These are phyloP conservation scores for Ennomos erosarius DNA, from an alignment of 2,888 invertebrate genomes.

Conservation along the genomic window DNA sequence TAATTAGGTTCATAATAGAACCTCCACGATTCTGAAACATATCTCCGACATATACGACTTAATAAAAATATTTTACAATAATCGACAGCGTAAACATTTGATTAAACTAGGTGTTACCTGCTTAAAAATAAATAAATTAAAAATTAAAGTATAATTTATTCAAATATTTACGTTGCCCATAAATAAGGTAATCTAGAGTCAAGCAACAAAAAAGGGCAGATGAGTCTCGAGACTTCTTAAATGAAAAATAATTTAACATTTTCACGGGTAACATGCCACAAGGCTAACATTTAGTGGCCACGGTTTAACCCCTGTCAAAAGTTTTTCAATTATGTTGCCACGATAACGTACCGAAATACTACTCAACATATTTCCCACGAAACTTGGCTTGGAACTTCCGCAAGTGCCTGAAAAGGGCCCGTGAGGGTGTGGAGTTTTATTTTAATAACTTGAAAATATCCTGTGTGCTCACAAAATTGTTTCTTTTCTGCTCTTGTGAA, in stretches of 20 bases:
- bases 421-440: constrained; percentile 27
- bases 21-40: no score
- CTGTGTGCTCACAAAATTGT: neutral
- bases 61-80: no score
- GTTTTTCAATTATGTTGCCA: constrained; percentile 78
- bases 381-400: constrained; percentile 49
- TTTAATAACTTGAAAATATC: constrained; percentile 6
- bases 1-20: no score
- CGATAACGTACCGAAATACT: constrained; percentile 64
- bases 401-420: constrained; percentile 34
- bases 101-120: no score
- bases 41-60: no score
- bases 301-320: constrained; percentile 73
- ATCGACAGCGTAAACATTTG: no score
- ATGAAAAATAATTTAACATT: constrained; percentile 19
- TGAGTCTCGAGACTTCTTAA: constrained; percentile 9
- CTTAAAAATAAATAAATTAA: neutral
- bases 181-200: constrained; percentile 10
- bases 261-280: constrained; percentile 19
- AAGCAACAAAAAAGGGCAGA: neutral
- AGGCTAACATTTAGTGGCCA: constrained; percentile 45
- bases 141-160: constrained; percentile 2
- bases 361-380: constrained; percentile 67
- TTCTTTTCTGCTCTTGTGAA: no score
- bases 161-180: neutral